These are phyloP conservation scores for Lycorma delicatula DNA, from an alignment of 1,140 invertebrate genomes.

Conservation along the genomic window DNA sequence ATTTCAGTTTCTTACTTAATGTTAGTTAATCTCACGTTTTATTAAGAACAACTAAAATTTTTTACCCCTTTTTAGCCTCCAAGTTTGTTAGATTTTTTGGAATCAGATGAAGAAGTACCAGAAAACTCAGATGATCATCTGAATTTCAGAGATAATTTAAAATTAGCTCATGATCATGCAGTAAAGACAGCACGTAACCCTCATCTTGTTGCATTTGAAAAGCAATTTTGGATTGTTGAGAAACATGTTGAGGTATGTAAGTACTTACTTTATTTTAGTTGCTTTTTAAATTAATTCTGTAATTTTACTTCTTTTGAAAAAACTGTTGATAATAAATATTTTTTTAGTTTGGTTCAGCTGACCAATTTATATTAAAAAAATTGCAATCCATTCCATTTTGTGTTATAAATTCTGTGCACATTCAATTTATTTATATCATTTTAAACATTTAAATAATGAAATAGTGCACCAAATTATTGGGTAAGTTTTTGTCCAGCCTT, in stretches of 20 bases:
- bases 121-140: constrained; percentile 66
- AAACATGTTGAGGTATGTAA: constrained; percentile 56
- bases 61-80: constrained; percentile 53
- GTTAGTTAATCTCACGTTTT: too few species aligned
- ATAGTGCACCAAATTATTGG: too few species aligned
- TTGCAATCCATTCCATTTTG: too few species aligned
- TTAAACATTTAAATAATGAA: too few species aligned
- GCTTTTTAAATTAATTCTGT: background rate
- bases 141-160: constrained; percentile 86
- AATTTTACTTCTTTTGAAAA: background rate
- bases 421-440: too few species aligned
- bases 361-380: too few species aligned
- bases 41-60: too few species aligned
- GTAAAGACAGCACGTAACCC: constrained; percentile 52
- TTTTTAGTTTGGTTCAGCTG: too few species aligned
- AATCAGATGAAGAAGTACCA: constrained; percentile 79
- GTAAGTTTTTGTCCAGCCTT: too few species aligned
- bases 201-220: constrained; percentile 59
- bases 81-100: constrained; percentile 83
- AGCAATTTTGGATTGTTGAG: constrained; percentile 66
- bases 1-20: too few species aligned
- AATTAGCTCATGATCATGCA: constrained; percentile 80
- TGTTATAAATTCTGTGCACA: too few species aligned
- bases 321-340: too few species aligned
- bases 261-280: constrained; percentile 19